phyloP scores from a whole-genome alignment of 2,797 vertebrate species.

The Eleutherodactylus coqui region DNA sequence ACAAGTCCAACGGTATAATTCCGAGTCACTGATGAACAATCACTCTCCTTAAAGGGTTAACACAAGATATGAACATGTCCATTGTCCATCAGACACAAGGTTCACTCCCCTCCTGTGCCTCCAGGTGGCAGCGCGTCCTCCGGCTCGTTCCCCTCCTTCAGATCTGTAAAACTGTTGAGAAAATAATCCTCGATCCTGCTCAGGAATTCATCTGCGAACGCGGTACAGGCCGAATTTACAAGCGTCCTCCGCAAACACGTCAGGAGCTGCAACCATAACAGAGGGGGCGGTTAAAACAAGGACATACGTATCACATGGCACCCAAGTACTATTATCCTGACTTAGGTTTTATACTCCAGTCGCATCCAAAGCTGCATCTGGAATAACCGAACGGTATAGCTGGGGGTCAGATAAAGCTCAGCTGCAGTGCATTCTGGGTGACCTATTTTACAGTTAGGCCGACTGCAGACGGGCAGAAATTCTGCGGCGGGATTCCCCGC shows the following conservation, averaged over 20 bases:
- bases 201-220: conserved; percentile 85
- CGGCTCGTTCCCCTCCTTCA: conserved; percentile 52
- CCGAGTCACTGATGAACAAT: neutral
- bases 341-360: too few relatives aligned
- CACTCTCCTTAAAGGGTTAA: neutral
- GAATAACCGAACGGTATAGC: too few relatives aligned
- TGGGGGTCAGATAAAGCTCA: neutral
- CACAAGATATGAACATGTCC: neutral
- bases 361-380: neutral
- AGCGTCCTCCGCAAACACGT: conserved; percentile 88
- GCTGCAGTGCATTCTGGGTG: neutral
- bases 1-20: too few relatives aligned
- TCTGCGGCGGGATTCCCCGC: too few relatives aligned
- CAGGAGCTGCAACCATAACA: conserved; percentile 82
- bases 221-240: conserved; percentile 81
- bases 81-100: neutral
- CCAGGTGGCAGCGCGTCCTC: neutral
- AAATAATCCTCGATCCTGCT: conserved; percentile 89
- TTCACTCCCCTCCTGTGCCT: neutral
- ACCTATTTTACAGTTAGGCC: neutral
- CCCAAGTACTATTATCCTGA: too few relatives aligned
- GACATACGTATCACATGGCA: neutral
- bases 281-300: conserved; percentile 1
- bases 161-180: conserved; percentile 80
- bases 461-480: too few relatives aligned